A percentile compares a stretch with the other conserved stretches of the same genome.
Evolutionary conservation across 1,140 invertebrate species (phyloP).

Genomic region (Sycophaga agraensis): DNA sequence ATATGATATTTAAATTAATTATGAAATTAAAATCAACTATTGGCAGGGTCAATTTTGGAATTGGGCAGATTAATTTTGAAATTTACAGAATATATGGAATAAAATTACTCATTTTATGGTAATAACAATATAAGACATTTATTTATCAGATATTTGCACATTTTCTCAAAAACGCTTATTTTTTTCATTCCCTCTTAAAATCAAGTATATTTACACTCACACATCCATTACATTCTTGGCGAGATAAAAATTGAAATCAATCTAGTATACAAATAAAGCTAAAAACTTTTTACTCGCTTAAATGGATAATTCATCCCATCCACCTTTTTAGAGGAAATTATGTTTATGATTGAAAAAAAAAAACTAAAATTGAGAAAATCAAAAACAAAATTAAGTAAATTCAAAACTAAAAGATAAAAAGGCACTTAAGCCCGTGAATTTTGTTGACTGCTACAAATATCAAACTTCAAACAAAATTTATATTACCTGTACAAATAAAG

Average conservation of each 20-base stretch:
- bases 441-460: constrained; percentile 24
- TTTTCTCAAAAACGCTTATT: constrained; percentile 34
- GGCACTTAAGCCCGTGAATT: constrained; percentile 23
- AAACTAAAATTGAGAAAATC: constrained; percentile 5
- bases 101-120: constrained; percentile 29
- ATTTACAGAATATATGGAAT: too few relatives aligned
- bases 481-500: constrained; percentile 24
- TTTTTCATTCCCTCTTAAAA: constrained; percentile 34
- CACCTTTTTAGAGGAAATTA: constrained; percentile 17
- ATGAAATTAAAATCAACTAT: too few relatives aligned
- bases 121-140: constrained; percentile 54
- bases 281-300: constrained; percentile 14
- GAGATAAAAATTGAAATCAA: constrained; percentile 32
- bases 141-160: constrained; percentile 41
- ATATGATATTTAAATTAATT: too few relatives aligned
- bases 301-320: constrained; percentile 27
- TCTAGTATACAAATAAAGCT: constrained; percentile 24
- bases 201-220: constrained; percentile 31
- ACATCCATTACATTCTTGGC: constrained; percentile 23
- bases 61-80: too few relatives aligned
- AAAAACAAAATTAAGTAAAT: constrained; percentile 17
- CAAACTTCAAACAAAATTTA: constrained; percentile 21
- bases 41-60: too few relatives aligned
- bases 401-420: constrained; percentile 18
- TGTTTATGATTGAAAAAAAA: not conserved